Base-by-base conservation (phyloP, 2,797 vertebrate genomes). In the Enteromius trimaculatus region DNA sequence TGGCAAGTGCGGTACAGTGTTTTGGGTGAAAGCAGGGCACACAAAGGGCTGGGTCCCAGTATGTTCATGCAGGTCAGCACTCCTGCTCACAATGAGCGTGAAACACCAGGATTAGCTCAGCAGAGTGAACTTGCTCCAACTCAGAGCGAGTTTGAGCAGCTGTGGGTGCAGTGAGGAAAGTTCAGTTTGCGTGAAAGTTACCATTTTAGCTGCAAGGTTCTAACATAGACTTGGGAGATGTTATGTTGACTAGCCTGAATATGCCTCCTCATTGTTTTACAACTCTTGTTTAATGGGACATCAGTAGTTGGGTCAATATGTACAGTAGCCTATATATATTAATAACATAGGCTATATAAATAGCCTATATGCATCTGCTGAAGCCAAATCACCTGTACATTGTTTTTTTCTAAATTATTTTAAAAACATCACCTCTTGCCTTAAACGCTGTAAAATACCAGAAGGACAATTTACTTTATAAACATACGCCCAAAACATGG, bases 31-130 rank as follows among this genome's bases (percentile, higher is more conserved):
- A 83, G 87, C 82, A 26, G 87, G 44, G 29, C 71, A 69, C 65
- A 80, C 85, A 85, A 84, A 80, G 42, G 93, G 92, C 93, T 93
- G 90, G 87, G 87, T 87, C 82, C 93, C 86, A 91, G 92, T 88
- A 90, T 88, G 92, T 94, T 94, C 92, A 89, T 79, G 87, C 89
- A 78, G 91, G 92, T 95, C 95, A 95, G 94, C 95, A 95, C 86
- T 95, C 90, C 90, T 44, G 89, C 81, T 80, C 70, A 94, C 93
- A 95, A 94, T 91, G 87, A 90, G 83, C 79, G 87, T 86, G 87
- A 91, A 93, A 93, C 93, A 88, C 84, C 87, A 86, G 93, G 94
- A 94, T 95, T 93, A 94, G 83, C 80, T 74, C 47, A 49, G 47
- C 47, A 16, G 53, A 31, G 82, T 39, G 85, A 75, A 79, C 31